phyloP scores from a whole-genome alignment of 2,888 invertebrate genomes.

The Ganaspis brasiliensis region DNA sequence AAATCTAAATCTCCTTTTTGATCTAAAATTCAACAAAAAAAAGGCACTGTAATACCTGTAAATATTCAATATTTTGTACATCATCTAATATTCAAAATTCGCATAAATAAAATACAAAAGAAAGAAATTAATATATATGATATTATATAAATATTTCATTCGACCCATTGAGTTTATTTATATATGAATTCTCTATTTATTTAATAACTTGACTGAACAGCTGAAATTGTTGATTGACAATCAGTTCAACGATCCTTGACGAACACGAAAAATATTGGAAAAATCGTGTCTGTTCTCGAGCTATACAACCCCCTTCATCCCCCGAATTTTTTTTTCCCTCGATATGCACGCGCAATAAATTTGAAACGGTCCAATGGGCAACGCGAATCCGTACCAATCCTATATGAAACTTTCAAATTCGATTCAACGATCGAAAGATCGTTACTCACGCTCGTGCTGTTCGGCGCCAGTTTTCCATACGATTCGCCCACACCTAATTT shows the following conservation, averaged over 20 bases:
- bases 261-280: conserved; percentile 51
- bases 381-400: conserved; percentile 35
- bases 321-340: neutral
- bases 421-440: conserved; percentile 34
- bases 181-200: conserved; percentile 14
- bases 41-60: no score
- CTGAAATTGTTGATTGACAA: conserved; percentile 53
- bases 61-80: no score
- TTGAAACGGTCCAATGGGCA: conserved; percentile 15
- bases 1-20: no score
- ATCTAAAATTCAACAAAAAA: no score
- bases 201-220: conserved; percentile 32
- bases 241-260: conserved; percentile 42
- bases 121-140: no score
- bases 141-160: no score
- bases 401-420: conserved; percentile 38
- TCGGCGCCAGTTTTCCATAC: conserved; percentile 34
- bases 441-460: conserved; percentile 31
- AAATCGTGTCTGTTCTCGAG: conserved; percentile 12
- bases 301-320: neutral
- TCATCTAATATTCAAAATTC: no score
- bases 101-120: no score
- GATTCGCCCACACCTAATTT: conserved; percentile 35
- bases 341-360: conserved; percentile 35
- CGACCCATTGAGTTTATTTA: neutral